A percentile compares a stretch with the other conserved stretches of the same genome.
Conservation (phyloP, 2,113 vertebrate species). For the Dicerorhinus sumatrensis region DNA sequence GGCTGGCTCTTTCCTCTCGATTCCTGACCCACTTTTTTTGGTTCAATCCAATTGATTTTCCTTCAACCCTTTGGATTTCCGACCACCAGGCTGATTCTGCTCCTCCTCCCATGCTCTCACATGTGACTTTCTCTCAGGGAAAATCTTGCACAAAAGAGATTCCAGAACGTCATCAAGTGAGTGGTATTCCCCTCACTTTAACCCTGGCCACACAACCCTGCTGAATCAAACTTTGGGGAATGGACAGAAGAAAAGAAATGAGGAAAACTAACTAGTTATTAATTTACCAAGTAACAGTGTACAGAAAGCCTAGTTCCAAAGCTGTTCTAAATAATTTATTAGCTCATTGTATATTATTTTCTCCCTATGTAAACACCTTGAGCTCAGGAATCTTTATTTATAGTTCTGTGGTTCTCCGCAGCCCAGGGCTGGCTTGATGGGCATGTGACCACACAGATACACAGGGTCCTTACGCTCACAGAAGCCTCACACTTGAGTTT, state of each 20-base stretch:
- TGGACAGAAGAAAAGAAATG: accelerated
- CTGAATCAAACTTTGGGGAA: not conserved
- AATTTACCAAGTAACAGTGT: not conserved
- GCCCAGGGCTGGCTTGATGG: not conserved
- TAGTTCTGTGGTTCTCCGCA: not conserved
- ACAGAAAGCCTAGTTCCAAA: not conserved
- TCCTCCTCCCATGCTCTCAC: not conserved
- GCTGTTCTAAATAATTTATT: not conserved
- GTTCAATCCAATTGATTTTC: constrained; percentile 12
- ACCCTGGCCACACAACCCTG: not conserved
- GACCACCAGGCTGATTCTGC: not conserved
- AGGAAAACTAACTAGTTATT: not conserved
- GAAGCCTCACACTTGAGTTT: not conserved
- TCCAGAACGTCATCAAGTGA: not conserved
- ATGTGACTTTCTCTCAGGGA: not conserved
- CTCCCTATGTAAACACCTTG: not conserved
- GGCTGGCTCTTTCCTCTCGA: not conserved
- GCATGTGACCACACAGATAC: accelerated
- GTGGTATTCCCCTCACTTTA: not conserved
- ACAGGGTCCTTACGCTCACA: not conserved
- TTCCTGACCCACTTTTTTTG: constrained; percentile 48
- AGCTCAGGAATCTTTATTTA: not conserved
- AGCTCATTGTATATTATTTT: not conserved
- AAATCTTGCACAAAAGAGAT: not conserved
- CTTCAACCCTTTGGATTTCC: not conserved